phyloP scores from a whole-genome alignment of 2,888 invertebrate genomes.

The Chromoteleia sp. region DNA sequence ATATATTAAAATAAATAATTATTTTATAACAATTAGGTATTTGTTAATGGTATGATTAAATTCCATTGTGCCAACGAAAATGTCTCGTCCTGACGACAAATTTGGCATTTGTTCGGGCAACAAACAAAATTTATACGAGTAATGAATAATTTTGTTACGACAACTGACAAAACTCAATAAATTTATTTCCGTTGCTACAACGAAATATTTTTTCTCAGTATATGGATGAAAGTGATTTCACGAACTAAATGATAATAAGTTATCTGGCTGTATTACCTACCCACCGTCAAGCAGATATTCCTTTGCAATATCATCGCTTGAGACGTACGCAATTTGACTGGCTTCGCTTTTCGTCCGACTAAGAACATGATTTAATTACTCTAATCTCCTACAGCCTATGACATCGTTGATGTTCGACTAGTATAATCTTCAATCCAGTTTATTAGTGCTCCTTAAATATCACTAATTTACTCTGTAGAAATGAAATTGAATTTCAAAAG shows the following conservation, averaged over 20 bases:
- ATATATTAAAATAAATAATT: too few relatives aligned
- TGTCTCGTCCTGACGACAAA: too few relatives aligned
- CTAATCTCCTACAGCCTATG: constrained; percentile 60
- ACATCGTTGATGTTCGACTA: constrained; percentile 31
- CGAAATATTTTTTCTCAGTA: neutral
- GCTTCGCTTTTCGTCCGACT: constrained; percentile 70
- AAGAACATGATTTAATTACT: constrained; percentile 76
- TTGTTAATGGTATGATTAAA: too few relatives aligned
- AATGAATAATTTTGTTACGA: too few relatives aligned
- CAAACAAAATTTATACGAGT: too few relatives aligned
- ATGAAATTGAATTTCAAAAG: neutral
- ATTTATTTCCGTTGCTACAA: too few relatives aligned
- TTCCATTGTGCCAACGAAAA: too few relatives aligned
- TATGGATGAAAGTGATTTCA: constrained; percentile 8
- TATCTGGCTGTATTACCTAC: constrained; percentile 26
- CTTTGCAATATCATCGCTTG: constrained; percentile 50
- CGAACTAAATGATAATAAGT: constrained; percentile 16
- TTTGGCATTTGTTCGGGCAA: too few relatives aligned
- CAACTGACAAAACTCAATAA: too few relatives aligned
- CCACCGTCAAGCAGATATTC: constrained; percentile 25
- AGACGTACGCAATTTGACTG: constrained; percentile 73
- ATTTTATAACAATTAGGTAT: too few relatives aligned
- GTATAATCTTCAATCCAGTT: constrained; percentile 43
- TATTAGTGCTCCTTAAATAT: constrained; percentile 32
- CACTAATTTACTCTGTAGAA: constrained; percentile 6